Evolutionary conservation across 2,797 vertebrate species (phyloP).

Genomic region (Hypotaenidia philippensis): DNA sequence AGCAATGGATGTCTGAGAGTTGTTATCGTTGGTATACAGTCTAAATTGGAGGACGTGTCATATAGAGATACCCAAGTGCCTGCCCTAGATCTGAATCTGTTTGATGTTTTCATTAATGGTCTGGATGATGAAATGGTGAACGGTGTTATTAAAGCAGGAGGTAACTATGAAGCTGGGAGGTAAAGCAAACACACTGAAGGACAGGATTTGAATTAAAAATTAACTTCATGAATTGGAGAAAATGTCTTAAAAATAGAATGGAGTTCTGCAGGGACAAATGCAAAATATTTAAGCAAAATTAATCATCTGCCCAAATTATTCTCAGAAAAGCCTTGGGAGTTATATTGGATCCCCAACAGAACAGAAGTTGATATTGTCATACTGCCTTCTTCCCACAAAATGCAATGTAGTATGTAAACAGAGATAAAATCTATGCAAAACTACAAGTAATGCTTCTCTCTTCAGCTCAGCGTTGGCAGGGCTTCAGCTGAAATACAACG

Average conservation of each 20-base stretch:
- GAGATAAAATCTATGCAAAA: neutral
- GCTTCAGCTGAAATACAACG: neutral
- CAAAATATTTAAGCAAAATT: neutral
- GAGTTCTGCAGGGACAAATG: neutral
- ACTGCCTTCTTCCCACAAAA: neutral
- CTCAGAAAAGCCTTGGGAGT: neutral
- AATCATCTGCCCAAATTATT: slow-evolving; percentile 1
- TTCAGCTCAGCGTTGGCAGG: neutral
- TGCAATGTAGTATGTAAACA: rapidly evolving
- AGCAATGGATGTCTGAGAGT: neutral
- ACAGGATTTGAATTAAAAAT: slow-evolving; percentile 16
- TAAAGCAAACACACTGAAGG: slow-evolving; percentile 8
- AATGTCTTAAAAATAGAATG: neutral
- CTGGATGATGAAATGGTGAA: neutral
- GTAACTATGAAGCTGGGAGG: neutral
- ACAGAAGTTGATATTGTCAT: neutral
- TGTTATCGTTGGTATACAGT: neutral
- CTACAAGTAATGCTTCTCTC: neutral
- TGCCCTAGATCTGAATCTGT: neutral
- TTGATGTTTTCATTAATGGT: neutral
- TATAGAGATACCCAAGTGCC: neutral
- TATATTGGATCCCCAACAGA: neutral
- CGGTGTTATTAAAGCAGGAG: neutral
- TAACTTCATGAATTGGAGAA: neutral
- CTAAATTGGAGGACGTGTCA: neutral